Percentiles rank a stretch among this genome's conserved stretches.
These are phyloP conservation scores for Plestiodon gilberti DNA, from an alignment of 2,113 vertebrate genomes.

Conservation along the genomic window DNA sequence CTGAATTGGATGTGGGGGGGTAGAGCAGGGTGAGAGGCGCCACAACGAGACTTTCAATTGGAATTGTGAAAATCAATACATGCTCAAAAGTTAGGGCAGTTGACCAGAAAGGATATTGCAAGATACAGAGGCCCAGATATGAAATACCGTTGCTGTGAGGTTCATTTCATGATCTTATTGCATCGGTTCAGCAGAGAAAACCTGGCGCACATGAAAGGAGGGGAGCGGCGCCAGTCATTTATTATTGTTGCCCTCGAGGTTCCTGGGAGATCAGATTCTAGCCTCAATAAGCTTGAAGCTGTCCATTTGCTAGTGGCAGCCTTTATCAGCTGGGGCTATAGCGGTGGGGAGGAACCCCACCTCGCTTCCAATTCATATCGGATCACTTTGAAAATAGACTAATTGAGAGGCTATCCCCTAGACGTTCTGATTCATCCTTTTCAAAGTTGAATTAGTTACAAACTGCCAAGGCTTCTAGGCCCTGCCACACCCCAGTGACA, in stretches of 20 bases:
- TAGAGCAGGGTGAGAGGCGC: slow-evolving; percentile 46
- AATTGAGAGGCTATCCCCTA: neutral
- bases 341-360: neutral
- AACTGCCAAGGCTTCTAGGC: neutral
- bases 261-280: slow-evolving; percentile 53
- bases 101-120: slow-evolving; percentile 79
- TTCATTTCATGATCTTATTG: slow-evolving; percentile 72
- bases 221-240: slow-evolving; percentile 11
- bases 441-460: neutral
- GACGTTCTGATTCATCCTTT: neutral
- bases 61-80: slow-evolving; percentile 73
- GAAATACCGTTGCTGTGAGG: slow-evolving; percentile 69
- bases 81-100: slow-evolving; percentile 68
- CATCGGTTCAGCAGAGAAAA: slow-evolving; percentile 61
- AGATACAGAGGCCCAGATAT: slow-evolving; percentile 69
- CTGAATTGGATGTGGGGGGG: slow-evolving; percentile 54
- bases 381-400: neutral
- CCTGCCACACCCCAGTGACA: neutral
- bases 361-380: neutral
- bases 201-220: slow-evolving; percentile 27
- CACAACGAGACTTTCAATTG: slow-evolving; percentile 65
- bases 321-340: neutral
- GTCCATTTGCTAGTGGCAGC: slow-evolving; percentile 28
- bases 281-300: neutral
- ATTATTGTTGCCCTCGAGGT: slow-evolving; percentile 38